Evolutionary conservation across 2,888 invertebrate genomes (phyloP).

Genomic region (Reticulitermes lucifugus): DNA sequence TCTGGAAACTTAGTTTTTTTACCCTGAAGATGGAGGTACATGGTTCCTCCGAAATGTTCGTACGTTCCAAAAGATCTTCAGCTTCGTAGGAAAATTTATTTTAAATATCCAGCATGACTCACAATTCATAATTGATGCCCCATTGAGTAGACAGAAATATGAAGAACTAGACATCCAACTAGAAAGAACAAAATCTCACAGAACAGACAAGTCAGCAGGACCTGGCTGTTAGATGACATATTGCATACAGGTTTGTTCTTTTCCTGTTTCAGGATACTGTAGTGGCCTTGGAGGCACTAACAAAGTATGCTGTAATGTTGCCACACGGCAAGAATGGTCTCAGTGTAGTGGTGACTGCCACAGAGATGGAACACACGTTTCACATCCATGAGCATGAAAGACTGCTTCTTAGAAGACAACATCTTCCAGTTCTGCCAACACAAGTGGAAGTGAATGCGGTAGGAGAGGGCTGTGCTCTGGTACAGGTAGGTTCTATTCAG

Average conservation of each 20-base stretch:
- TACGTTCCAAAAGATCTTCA: no score
- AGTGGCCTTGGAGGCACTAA: constrained; percentile 71
- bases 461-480: constrained; percentile 69
- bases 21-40: no score
- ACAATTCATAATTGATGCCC: no score
- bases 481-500: constrained; percentile 64
- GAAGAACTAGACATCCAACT: no score
- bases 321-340: constrained; percentile 63
- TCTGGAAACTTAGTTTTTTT: no score
- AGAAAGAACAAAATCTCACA: no score
- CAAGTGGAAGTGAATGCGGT: constrained; percentile 64
- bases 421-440: constrained; percentile 64
- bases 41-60: no score
- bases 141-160: no score
- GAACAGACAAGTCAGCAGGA: no score
- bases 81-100: no score
- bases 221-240: no score
- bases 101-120: no score
- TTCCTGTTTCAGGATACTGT: constrained; percentile 68
- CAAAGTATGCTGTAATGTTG: constrained; percentile 67
- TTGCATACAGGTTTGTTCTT: not conserved
- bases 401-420: constrained; percentile 65
- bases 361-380: constrained; percentile 63
- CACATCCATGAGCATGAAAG: constrained; percentile 65
- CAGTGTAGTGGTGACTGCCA: constrained; percentile 64